Conservation (phyloP, 2,888 invertebrate species). For the Cinara cedri region DNA sequence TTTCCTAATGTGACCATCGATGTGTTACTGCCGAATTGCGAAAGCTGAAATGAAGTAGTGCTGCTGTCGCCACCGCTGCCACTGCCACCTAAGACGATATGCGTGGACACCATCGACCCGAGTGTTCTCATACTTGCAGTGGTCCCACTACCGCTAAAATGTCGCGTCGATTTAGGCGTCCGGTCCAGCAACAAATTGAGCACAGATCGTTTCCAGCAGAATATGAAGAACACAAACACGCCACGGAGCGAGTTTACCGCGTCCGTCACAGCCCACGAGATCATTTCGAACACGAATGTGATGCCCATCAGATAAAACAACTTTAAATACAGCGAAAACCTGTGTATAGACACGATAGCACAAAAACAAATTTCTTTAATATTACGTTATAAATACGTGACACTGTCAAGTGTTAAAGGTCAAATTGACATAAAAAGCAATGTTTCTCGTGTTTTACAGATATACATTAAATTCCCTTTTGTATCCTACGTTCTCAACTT, state of each 20-base stretch:
- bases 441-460: too few relatives aligned
- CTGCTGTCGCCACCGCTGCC: too few relatives aligned
- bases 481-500: too few relatives aligned
- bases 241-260: constrained; percentile 61
- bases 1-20: not conserved
- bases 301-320: constrained; percentile 62
- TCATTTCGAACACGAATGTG: constrained; percentile 62
- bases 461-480: too few relatives aligned
- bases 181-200: constrained; percentile 29
- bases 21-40: constrained; percentile 41
- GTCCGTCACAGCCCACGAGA: constrained; percentile 61
- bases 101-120: constrained; percentile 19
- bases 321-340: constrained; percentile 61
- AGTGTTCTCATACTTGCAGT: not conserved
- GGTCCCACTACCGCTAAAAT: too few relatives aligned
- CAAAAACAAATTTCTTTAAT: too few relatives aligned
- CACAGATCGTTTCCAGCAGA: constrained; percentile 61
- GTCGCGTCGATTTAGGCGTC: constrained; percentile 2
- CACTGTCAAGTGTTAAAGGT: too few relatives aligned
- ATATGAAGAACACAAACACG: constrained; percentile 62
- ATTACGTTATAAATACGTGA: too few relatives aligned
- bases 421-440: too few relatives aligned
- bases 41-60: constrained; percentile 57
- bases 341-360: too few relatives aligned
- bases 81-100: too few relatives aligned